A percentile compares a stretch with the other conserved stretches of the same genome.
Evolutionary conservation across 2,888 invertebrate species (phyloP).

Genomic region (Coronaproctus castanopsis): DNA sequence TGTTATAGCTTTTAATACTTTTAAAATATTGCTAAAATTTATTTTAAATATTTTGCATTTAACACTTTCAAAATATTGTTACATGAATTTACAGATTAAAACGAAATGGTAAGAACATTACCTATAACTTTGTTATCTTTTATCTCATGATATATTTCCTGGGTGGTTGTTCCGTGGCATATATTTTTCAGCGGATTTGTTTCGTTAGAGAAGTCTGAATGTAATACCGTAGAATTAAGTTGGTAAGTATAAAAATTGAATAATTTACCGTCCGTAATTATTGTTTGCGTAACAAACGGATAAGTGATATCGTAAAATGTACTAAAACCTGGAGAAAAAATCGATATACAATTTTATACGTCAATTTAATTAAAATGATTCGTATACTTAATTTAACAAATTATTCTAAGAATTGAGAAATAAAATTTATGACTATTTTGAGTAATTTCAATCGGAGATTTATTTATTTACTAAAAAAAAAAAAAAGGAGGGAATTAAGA

Average conservation of each 20-base stretch:
- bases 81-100: no score
- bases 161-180: constrained; percentile 52
- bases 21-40: no score
- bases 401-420: no score
- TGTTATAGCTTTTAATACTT: no score
- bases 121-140: constrained; percentile 44
- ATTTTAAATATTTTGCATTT: no score
- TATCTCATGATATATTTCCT: constrained; percentile 52
- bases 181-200: constrained; percentile 50
- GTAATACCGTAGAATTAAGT: constrained; percentile 59
- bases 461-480: background rate
- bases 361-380: no score
- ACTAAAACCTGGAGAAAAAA: constrained; percentile 41
- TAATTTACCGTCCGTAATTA: constrained; percentile 67
- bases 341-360: background rate
- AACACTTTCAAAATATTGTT: no score
- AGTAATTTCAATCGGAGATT: no score
- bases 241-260: constrained; percentile 83
- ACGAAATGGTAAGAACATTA: no score
- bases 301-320: constrained; percentile 77
- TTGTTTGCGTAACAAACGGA: constrained; percentile 70
- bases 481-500: no score
- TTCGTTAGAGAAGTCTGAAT: constrained; percentile 35
- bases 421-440: no score
- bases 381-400: no score